Percentiles rank a stretch among this genome's conserved stretches.
These are phyloP conservation scores for Pygocentrus nattereri DNA, from an alignment of 2,797 vertebrate genomes.

Conservation along the genomic window DNA sequence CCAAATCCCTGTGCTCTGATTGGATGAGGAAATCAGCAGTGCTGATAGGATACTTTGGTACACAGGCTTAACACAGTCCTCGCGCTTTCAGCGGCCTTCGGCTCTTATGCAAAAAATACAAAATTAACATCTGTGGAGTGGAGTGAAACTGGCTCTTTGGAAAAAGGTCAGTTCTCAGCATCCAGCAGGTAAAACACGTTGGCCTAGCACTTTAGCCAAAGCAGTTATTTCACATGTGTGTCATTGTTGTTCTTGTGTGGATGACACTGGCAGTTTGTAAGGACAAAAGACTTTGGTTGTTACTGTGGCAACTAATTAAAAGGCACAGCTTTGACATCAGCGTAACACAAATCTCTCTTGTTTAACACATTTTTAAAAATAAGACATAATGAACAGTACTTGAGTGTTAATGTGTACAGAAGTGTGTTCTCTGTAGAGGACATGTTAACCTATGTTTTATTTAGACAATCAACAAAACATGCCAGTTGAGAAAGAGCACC, in stretches of 20 bases:
- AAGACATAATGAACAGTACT: too few species aligned
- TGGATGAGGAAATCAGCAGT: neutral
- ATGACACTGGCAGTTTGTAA: neutral
- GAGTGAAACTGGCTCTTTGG: neutral
- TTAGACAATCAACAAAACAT: too few species aligned
- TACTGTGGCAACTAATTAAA: too few species aligned
- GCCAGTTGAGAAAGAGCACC: too few species aligned
- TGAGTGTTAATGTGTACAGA: too few species aligned
- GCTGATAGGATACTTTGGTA: neutral
- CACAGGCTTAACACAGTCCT: neutral
- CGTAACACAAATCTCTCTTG: too few species aligned
- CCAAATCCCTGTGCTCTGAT: conserved; percentile 13
- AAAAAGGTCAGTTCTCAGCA: neutral
- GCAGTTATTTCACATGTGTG: neutral
- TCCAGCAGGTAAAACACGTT: neutral
- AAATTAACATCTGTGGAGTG: neutral
- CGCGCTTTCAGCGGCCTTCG: neutral
- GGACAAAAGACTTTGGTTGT: neutral
- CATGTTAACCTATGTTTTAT: too few species aligned
- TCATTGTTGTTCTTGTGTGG: neutral
- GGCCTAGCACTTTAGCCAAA: neutral
- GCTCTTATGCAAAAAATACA: neutral
- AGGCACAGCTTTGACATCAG: too few species aligned
- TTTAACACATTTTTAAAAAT: too few species aligned
- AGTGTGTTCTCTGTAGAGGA: too few species aligned